Evolutionary conservation across 2,888 invertebrate species (phyloP), one percentile per base, ranked within the genome.

Genomic region (Tromatobia lineatoria): DNA sequence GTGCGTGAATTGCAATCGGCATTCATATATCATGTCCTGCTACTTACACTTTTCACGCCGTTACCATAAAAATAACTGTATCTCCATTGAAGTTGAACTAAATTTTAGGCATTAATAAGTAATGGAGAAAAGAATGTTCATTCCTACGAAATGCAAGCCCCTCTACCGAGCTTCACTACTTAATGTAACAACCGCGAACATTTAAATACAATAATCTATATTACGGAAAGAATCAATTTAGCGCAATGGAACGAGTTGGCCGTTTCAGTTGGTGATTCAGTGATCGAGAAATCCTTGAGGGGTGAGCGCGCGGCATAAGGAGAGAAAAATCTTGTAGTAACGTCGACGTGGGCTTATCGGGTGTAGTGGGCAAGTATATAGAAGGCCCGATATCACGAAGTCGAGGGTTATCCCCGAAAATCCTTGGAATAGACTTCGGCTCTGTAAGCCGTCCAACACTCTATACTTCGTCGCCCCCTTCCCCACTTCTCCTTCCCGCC

Each of bases 401-500:
- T 34, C 87, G 83, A 85, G 87, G 90, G 89, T 91, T 87, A 89
- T 90, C 88, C 89, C 86, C 83, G 89, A 90, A 91, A 91, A 91
- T 91, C 90, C 90, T 82, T 79, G 71, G 88, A 89, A 90, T 90
- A 89, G 89, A 90, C 86, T 85, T 76, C 47, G 86, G 82, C 70
- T 57, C 86, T 87, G 86, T 90, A 90, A 90, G 88, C 90, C 87
- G 74, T 76, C 82, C 81, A 4, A 77, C 85, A 85, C 87, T 86
- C 85, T 87, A 29, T 59, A 34, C 73, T 23, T 59, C 42, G 74
- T 50, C 54, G 10, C 47, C 54, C 25, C 50, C 15, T 50, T 47
- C 74, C 38, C 20, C 13, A 47, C 73, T 67, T 54, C 52, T 47
- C 15, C 8, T 1, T n/a, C 18, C 38, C 18, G 2, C 18, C 20